Percentiles rank a stretch among this genome's conserved stretches.
Conservation (phyloP, 2,888 invertebrate genomes). For the Zygothrica quintamaculata region DNA sequence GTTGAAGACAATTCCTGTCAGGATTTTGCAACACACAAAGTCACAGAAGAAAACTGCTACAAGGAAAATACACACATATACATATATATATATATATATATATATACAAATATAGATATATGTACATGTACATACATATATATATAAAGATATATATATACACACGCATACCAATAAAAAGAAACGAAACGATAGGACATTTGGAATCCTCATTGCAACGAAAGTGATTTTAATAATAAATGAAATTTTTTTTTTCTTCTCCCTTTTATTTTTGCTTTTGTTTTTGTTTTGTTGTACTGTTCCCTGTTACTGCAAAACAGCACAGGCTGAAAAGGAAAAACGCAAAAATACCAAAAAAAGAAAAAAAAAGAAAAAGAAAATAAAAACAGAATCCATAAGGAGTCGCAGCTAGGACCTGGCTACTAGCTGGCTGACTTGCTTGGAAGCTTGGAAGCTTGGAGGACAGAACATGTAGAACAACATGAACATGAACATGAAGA, state of each 20-base stretch:
- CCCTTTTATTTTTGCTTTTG: constrained; percentile 4
- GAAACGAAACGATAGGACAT: constrained; percentile 76
- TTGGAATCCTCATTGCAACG: constrained; percentile 84
- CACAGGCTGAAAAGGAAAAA: constrained; percentile 21
- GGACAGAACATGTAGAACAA: constrained; percentile 2
- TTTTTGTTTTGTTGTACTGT: not conserved
- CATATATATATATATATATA: constrained; percentile 20
- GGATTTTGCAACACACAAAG: constrained; percentile 34
- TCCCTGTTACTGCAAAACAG: constrained; percentile 24
- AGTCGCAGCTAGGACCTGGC: not conserved
- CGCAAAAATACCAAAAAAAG: too few relatives aligned
- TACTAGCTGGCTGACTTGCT: too few relatives aligned
- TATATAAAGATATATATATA: constrained; percentile 58
- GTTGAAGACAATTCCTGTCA: constrained; percentile 70
- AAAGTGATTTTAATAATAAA: constrained; percentile 85
- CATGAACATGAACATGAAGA: constrained; percentile 14
- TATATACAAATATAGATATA: constrained; percentile 1
- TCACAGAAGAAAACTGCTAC: too few relatives aligned
- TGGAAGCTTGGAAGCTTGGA: too few relatives aligned
- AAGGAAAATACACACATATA: constrained; percentile 2
- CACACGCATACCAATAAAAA: constrained; percentile 74
- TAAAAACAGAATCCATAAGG: not conserved
- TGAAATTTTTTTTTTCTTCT: constrained; percentile 69
- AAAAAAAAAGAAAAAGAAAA: constrained; percentile 13
- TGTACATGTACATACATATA: constrained; percentile 39